A percentile compares a stretch with the other conserved stretches of the same genome.
These are phyloP conservation scores for Cheilosia soror DNA, from an alignment of 2,888 invertebrate genomes.

Conservation along the genomic window DNA sequence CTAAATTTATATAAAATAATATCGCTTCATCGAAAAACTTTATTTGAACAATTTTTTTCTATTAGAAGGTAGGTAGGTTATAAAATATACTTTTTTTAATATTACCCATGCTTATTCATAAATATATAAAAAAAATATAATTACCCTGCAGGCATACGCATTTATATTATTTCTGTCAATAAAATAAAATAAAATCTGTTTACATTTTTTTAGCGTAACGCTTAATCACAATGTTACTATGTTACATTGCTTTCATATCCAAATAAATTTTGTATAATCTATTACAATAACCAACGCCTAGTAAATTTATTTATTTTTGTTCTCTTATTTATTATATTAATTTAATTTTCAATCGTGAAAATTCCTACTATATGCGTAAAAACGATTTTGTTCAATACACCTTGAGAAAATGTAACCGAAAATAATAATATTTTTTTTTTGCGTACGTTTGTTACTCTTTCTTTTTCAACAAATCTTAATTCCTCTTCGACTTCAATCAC, in stretches of 20 bases:
- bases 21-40: slow-evolving; percentile 4
- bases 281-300: slow-evolving; percentile 7
- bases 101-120: slow-evolving; percentile 6
- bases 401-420: slow-evolving; percentile 34
- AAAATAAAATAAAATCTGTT: not conserved
- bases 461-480: slow-evolving; percentile 69
- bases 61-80: slow-evolving; percentile 39
- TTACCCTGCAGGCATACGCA: slow-evolving; percentile 1
- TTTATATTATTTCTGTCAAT: slow-evolving; percentile 9
- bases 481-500: slow-evolving; percentile 75
- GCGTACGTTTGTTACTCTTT: slow-evolving; percentile 76
- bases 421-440: slow-evolving; percentile 34
- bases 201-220: slow-evolving; percentile 15
- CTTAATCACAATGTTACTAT: slow-evolving; percentile 4
- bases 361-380: not conserved
- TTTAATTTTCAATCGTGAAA: slow-evolving; percentile 14
- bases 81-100: slow-evolving; percentile 2
- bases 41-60: not conserved
- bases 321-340: not conserved
- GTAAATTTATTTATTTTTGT: slow-evolving; percentile 1
- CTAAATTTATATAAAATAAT: not conserved
- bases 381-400: slow-evolving; percentile 53
- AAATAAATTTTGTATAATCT: slow-evolving; percentile 4
- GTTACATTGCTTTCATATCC: slow-evolving; percentile 38
- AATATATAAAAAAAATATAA: not conserved